Conservation (phyloP, 2,888 invertebrate species). For the Willowsia nigromaculata region DNA sequence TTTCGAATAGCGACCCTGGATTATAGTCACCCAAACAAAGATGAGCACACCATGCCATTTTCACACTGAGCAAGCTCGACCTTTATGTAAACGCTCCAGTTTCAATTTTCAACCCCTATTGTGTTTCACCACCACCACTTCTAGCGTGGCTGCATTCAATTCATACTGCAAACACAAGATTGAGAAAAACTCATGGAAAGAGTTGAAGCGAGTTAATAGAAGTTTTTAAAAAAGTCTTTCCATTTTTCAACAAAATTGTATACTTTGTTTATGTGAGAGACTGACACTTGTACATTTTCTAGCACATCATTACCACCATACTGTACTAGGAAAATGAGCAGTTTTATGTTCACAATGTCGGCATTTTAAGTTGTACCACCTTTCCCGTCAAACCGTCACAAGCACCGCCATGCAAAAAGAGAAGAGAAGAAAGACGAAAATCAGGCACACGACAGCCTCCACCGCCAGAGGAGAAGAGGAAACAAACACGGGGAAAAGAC, state of each 20-base stretch:
- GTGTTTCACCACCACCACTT: not conserved
- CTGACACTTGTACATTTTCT: not conserved
- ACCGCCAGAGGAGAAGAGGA: not conserved
- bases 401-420: not conserved
- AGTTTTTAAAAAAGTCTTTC: not conserved
- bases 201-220: not conserved
- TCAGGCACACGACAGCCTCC: conserved; percentile 16
- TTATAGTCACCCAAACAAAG: not conserved
- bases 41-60: not conserved
- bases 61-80: not conserved
- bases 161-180: not conserved
- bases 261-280: not conserved
- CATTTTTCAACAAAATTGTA: not conserved
- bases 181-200: not conserved
- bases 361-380: not conserved
- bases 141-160: not conserved
- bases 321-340: not conserved
- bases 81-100: too few relatives aligned
- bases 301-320: conserved; percentile 7
- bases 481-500: not conserved
- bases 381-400: not conserved
- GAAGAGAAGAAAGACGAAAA: not conserved
- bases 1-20: not conserved
- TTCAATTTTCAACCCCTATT: not conserved
- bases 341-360: not conserved